These are phyloP conservation scores for Galerucella nymphaeae DNA, from an alignment of 2,888 invertebrate genomes.

Conservation along the genomic window DNA sequence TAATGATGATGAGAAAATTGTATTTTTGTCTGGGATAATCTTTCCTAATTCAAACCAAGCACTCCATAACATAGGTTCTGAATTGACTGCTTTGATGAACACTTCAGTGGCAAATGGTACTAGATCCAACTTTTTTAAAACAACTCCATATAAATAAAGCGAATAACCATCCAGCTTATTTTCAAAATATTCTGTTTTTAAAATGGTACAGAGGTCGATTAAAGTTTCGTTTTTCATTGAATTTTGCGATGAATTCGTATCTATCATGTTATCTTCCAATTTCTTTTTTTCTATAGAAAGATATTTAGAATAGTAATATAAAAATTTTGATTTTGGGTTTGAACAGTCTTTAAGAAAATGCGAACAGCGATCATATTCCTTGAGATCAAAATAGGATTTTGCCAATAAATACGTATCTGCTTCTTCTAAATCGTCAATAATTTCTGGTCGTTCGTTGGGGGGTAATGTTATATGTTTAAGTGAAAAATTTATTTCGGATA, in stretches of 20 bases:
- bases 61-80: slow-evolving; percentile 91
- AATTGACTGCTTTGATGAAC: slow-evolving; percentile 81
- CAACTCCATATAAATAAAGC: slow-evolving; percentile 89
- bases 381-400: slow-evolving; percentile 89
- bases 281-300: slow-evolving; percentile 93
- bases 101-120: slow-evolving; percentile 81
- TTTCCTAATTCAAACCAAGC: slow-evolving; percentile 94
- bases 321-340: slow-evolving; percentile 80
- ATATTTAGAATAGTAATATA: slow-evolving; percentile 87
- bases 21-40: slow-evolving; percentile 79
- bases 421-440: slow-evolving; percentile 70
- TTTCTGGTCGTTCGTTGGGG: slow-evolving; percentile 67
- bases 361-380: slow-evolving; percentile 90
- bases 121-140: slow-evolving; percentile 88
- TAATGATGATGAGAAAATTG: slow-evolving; percentile 72
- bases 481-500: slow-evolving; percentile 85
- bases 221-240: slow-evolving; percentile 68
- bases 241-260: slow-evolving; percentile 70
- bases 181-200: slow-evolving; percentile 70
- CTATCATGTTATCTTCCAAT: slow-evolving; percentile 83
- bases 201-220: slow-evolving; percentile 69
- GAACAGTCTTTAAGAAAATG: slow-evolving; percentile 80
- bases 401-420: slow-evolving; percentile 81
- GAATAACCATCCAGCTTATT: slow-evolving; percentile 86
- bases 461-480: slow-evolving; percentile 74